Evolutionary conservation across 2,113 vertebrate genomes (phyloP), one percentile per base, ranked within the genome.

Genomic region (Gorsachius goisagi): DNA sequence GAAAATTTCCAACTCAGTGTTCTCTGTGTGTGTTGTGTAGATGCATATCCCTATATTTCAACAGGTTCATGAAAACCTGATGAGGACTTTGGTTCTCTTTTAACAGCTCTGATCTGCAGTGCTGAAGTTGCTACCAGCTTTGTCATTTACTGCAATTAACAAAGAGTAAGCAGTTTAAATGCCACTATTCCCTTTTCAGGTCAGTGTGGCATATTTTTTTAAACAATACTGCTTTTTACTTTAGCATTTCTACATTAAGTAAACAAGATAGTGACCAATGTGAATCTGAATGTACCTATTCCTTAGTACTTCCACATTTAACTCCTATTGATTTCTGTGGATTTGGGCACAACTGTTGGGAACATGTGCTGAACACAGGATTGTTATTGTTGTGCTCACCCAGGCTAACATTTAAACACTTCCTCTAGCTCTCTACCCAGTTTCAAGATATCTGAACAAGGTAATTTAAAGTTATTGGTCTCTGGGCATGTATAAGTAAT

Each of bases 131-230:
- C 17, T 52, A 56, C 5, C 10, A 58, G 5, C 21, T 62, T 84
- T 68, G 18, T 23, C 17, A 41, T 35, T 64, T 52, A 53, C 12
- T 52, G 15, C 21, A 27, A 1, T 63, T n/a, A 74, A 10, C 5
- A 41, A 56, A 60, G 12, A 50, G 2, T 18, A 13, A 26, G 1
- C 11, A 11, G 32, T 84, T 55, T 12, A 64, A 89, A 73, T 37
- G 8, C 7, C 4, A 14, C 1, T 4, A 1, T 56, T 63, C 16
- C 4, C 1, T 80, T 67, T 59, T 47, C 19, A 14, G n/a, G 8
- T 71, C 21, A 39, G 4, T 12, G 15, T 20, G 17, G 12, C 0
- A 11, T 20, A 47, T 77, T 77, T 69, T 69, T 85, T 8, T 10
- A 33, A 79, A 47, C 1, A 17, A 6, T 8, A 9, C 2, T 9